These are phyloP conservation scores for Parazoanthus darwini DNA, from an alignment of 92 coral and sea anemone species.

Conservation along the genomic window DNA sequence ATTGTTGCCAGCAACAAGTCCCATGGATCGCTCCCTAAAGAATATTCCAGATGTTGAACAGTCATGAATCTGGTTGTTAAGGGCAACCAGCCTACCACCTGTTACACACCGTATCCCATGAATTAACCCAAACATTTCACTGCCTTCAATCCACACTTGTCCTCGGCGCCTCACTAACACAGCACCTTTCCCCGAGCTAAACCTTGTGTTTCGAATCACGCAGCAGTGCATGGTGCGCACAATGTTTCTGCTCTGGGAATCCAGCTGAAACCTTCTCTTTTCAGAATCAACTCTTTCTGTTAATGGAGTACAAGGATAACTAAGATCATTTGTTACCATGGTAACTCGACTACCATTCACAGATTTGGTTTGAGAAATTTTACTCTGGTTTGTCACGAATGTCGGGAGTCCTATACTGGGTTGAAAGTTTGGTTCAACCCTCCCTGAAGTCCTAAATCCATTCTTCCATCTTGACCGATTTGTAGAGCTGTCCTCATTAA, in stretches of 20 bases:
- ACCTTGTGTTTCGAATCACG: conserved; percentile 75
- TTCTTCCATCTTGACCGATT: conserved; percentile 38
- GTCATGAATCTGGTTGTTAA: conserved; percentile 84
- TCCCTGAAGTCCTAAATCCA: conserved; percentile 25
- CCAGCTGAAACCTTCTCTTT: conserved; percentile 62
- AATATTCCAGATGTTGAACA: conserved; percentile 92
- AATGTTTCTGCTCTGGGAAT: conserved; percentile 67
- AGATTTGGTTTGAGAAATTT: conserved; percentile 32
- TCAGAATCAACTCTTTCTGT: conserved; percentile 33
- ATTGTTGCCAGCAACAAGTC: conserved; percentile 94
- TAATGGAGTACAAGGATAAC: conserved; percentile 42
- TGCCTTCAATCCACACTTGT: conserved; percentile 94
- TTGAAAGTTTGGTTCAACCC: conserved; percentile 37
- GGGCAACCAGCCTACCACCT: conserved; percentile 78
- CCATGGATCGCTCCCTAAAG: conserved; percentile 87
- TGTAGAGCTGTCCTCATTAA: conserved; percentile 38
- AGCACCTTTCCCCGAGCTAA: conserved; percentile 78
- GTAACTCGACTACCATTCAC: conserved; percentile 54
- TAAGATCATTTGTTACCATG: conserved; percentile 57
- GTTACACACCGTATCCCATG: conserved; percentile 87
- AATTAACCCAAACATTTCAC: conserved; percentile 72
- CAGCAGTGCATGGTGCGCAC: conserved; percentile 88
- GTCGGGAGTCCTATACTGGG: conserved; percentile 50
- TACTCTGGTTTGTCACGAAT: conserved; percentile 41
- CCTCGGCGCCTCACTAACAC: conserved; percentile 86